Evolutionary conservation across 2,797 vertebrate species (phyloP).

Genomic region (Oreochromis grahami): DNA sequence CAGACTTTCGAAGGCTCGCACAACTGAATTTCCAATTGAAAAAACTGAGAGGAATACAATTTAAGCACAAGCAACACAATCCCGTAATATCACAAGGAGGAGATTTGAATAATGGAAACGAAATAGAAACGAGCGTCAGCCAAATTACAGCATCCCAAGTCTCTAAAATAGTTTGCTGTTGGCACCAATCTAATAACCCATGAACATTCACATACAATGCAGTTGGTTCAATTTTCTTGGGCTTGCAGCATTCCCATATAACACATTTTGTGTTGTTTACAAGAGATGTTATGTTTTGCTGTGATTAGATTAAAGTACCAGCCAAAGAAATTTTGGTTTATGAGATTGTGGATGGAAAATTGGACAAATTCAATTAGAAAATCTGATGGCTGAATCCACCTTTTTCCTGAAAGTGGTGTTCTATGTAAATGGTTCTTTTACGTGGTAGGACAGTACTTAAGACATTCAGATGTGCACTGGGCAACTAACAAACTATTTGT

Average conservation of each 20-base stretch:
- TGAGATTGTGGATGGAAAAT: not conserved
- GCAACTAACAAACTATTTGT: not conserved
- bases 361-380: not conserved
- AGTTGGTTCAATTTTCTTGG: not conserved
- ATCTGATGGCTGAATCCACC: not conserved
- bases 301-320: not conserved
- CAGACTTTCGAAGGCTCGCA: not conserved
- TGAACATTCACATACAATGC: not conserved
- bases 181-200: not conserved
- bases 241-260: not conserved
- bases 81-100: not conserved
- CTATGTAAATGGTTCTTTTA: not conserved
- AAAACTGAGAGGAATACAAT: not conserved
- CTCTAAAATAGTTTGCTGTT: not conserved
- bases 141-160: not conserved
- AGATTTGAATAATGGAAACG: not conserved
- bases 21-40: not conserved
- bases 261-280: not conserved
- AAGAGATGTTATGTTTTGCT: not conserved
- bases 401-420: not conserved
- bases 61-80: not conserved
- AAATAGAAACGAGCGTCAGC: not conserved
- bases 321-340: not conserved
- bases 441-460: not conserved
- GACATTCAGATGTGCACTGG: not conserved